Evolutionary conservation across 2,113 vertebrate species (phyloP), one percentile per base, ranked within the genome.

Genomic region (Damaliscus lunatus): DNA sequence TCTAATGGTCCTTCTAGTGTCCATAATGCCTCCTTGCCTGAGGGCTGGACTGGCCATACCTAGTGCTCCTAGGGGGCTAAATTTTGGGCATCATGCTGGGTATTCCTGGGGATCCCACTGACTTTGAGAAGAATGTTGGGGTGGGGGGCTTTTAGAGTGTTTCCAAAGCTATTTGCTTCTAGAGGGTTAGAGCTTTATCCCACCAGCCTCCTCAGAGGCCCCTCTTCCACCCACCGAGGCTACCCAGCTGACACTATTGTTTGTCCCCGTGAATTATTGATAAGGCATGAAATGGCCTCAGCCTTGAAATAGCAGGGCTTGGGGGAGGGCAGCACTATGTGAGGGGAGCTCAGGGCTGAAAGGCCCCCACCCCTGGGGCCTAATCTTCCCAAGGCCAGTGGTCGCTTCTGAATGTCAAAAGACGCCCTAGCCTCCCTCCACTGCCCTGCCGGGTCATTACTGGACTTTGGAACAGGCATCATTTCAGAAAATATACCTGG

Each of bases 201-300:
- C 50, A 52, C 95, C 83, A 5, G 4, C 98, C 91, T 82, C 62
- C 57, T 82, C 81, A 46, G 67, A 80, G n/a, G 27, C 3, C 40
- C 95, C 27, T 40, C 48, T 91, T 59, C 78, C 13, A 15, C 31
- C 16, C 96, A 77, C 74, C 77, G 96, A 97, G 95, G 91, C 16
- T 77, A 95, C 80, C 60, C 98, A 98, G 98, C 86, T 92, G 98
- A 93, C 96, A 78, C 98, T 98, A 97, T 98, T 98, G 97, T 98
- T 98, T 98, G 98, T 98, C 97, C 97, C 97, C 43, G 84, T 99
- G 98, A 99, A 99, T 99, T 99, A 99, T 98, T 99, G 98, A 99
- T 99, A 98, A 98, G 97, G 92, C 97, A 36, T 93, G 96, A 98
- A 98, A 97, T 96, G 97, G 98, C 93, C 97, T 97, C 96, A 59